Conservation (phyloP, 1,140 invertebrate species). For the Solen grandis region DNA sequence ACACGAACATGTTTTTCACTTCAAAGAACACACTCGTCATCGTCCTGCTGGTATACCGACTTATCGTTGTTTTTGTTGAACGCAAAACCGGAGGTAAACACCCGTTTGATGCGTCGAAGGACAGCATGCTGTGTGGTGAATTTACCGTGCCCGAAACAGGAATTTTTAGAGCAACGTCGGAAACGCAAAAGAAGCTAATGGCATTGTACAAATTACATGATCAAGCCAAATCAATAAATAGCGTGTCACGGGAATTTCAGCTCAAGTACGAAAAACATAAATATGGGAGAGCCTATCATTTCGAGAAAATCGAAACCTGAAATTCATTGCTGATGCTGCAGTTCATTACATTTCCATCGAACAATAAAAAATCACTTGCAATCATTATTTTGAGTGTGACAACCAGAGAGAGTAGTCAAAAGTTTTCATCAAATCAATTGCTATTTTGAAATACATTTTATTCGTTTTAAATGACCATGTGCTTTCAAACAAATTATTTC, state of each 20-base stretch:
- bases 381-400: too few species aligned
- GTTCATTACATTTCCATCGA: too few species aligned
- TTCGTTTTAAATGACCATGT: too few species aligned
- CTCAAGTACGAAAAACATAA: slow-evolving; percentile 57
- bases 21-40: slow-evolving; percentile 94
- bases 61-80: slow-evolving; percentile 66
- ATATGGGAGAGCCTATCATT: slow-evolving; percentile 56
- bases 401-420: too few species aligned
- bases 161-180: slow-evolving; percentile 32
- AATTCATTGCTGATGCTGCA: too few species aligned
- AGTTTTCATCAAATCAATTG: too few species aligned
- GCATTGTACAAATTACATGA: slow-evolving; percentile 33
- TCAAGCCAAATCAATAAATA: slow-evolving; percentile 23
- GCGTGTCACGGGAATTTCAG: slow-evolving; percentile 47
- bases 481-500: too few species aligned
- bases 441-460: too few species aligned
- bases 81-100: slow-evolving; percentile 23
- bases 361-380: too few species aligned
- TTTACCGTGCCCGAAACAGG: not conserved
- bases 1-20: slow-evolving; percentile 96
- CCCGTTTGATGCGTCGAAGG: slow-evolving; percentile 15
- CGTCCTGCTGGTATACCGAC: slow-evolving; percentile 82
- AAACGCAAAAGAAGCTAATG: slow-evolving; percentile 42
- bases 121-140: slow-evolving; percentile 24
- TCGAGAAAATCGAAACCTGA: slow-evolving; percentile 50